phyloP scores from a whole-genome alignment of 2,113 vertebrate species.

The Raphicerus campestris region DNA sequence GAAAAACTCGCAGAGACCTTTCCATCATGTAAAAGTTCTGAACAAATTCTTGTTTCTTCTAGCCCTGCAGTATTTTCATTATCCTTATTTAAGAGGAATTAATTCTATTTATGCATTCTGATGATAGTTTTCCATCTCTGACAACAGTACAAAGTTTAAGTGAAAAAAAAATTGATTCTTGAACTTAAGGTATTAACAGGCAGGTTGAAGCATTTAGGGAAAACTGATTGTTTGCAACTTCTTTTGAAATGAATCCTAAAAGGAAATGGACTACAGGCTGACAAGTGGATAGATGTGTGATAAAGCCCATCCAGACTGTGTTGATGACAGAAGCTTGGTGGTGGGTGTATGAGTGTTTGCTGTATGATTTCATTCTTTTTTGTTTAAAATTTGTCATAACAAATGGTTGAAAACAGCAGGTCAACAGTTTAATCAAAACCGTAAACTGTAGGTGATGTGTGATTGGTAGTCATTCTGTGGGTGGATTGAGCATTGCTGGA shows the following conservation, averaged over 20 bases:
- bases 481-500: not conserved
- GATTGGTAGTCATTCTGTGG: not conserved
- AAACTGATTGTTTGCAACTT: not conserved
- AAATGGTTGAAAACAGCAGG: not conserved
- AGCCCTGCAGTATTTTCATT: not conserved
- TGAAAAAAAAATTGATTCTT: not conserved
- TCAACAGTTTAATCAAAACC: not conserved
- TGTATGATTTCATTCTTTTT: not conserved
- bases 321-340: rapidly evolving
- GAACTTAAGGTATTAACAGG: not conserved
- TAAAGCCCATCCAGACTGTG: too few relatives aligned
- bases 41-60: not conserved
- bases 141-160: not conserved
- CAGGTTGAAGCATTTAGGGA: not conserved
- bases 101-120: not conserved
- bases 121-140: not conserved
- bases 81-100: not conserved
- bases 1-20: not conserved
- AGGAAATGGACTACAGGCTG: not conserved
- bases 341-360: not conserved
- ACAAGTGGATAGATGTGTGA: not conserved
- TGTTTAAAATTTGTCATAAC: not conserved
- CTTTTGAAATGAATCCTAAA: not conserved
- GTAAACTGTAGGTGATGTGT: not conserved
- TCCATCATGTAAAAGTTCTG: not conserved